Evolutionary conservation across 2,797 vertebrate genomes (phyloP), one percentile per base, ranked within the genome.

Genomic region (Alectoris magna): DNA sequence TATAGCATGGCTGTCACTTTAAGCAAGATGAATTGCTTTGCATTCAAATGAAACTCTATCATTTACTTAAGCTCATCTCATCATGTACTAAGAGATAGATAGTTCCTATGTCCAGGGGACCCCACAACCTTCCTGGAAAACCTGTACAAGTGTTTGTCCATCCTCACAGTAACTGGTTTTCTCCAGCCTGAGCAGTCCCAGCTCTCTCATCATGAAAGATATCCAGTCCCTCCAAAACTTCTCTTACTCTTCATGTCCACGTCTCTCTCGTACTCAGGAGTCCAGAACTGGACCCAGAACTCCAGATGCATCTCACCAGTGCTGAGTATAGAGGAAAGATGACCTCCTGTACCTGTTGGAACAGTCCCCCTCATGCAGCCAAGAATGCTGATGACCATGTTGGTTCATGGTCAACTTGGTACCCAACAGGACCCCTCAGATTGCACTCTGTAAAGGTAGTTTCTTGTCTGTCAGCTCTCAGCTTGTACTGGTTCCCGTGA

Each of bases 31-130:
- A 68, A 90, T 60, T 31, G 34, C 8, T 80, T 53, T 60, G 11
- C 27, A 41, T 82, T 88, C n/a, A 53, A 7, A 70, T 38, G 31
- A 85, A 51, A 53, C 56, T 8, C n/a, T 46, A 17, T 44, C 4
- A 3, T 90, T 84, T 87, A 77, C 56, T 53, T 49, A 34, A 88
- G 60, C 10, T 87, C 49, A 44, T 29, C 36, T 79, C n/a, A 43
- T 38, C 39, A 29, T 5, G 55, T 0, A 64, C 64, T n/a, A 76
- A 11, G 27, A 53, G 27, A 53, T 17, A 53, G 27, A 53, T 17
- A 53, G 27, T 53, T 29, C 27, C 27, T 29, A 29, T 29, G 10
- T 53, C 15, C 56, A 4, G 7, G n/a, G 74, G 9, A 51, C 27
- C 56, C 19, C 34, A 53, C 51, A 68, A 12, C 69, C 27, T 24